Evolutionary conservation across 1,140 invertebrate species (phyloP).

Genomic region (Amphibalanus amphitrite): DNA sequence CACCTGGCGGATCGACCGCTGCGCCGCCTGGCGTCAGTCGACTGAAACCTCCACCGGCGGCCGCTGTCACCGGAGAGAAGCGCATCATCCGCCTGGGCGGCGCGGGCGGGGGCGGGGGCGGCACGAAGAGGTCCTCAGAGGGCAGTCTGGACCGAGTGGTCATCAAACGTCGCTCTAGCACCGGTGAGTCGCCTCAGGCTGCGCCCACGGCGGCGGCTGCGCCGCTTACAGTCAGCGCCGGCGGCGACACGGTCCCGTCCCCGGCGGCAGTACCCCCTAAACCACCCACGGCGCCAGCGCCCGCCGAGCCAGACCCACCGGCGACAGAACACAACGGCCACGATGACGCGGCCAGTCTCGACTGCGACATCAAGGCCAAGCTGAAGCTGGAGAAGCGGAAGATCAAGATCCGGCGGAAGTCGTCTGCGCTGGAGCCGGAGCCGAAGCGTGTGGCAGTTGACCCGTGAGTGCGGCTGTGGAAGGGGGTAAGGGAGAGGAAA

Average conservation of each 20-base stretch:
- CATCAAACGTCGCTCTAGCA: neutral
- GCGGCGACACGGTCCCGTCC: neutral
- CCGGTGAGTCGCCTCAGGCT: neutral
- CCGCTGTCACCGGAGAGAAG: neutral
- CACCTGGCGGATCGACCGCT: neutral
- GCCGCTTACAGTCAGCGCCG: neutral
- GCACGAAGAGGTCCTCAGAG: neutral
- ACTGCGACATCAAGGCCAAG: neutral
- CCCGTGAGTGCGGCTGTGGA: neutral
- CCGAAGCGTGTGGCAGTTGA: neutral
- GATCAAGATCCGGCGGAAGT: neutral
- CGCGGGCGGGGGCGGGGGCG: too few relatives aligned
- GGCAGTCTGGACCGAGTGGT: neutral
- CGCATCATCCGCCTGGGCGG: neutral
- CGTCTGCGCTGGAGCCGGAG: neutral
- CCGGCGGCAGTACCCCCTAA: too few relatives aligned
- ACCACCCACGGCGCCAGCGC: too few relatives aligned
- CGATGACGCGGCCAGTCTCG: neutral
- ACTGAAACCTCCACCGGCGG: neutral
- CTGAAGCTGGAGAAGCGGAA: neutral
- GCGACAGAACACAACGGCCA: neutral
- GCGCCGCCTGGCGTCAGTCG: too few relatives aligned
- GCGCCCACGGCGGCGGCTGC: too few relatives aligned
- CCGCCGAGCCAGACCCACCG: too few relatives aligned
- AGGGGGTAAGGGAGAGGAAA: too few relatives aligned